Evolutionary conservation across 2,113 vertebrate species (phyloP).

Genomic region (Equus przewalskii): DNA sequence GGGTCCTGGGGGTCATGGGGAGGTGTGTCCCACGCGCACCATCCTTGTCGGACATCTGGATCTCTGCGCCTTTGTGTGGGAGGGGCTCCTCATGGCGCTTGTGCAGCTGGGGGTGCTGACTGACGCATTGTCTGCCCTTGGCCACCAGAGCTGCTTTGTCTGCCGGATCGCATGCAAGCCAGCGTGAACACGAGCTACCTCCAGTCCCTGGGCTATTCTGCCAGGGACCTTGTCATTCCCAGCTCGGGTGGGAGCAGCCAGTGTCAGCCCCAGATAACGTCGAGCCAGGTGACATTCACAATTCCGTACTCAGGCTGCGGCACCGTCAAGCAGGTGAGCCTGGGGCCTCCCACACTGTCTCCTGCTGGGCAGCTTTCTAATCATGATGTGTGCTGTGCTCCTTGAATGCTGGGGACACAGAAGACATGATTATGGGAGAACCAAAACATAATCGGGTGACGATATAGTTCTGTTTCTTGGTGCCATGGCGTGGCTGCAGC

Average conservation of each 20-base stretch:
- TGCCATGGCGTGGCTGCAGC: neutral
- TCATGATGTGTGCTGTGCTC: fast-evolving
- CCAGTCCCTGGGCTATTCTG: constrained; percentile 72
- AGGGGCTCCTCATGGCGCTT: neutral
- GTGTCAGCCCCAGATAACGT: constrained; percentile 77
- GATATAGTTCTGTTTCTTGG: neutral
- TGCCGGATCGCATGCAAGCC: constrained; percentile 83
- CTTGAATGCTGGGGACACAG: neutral
- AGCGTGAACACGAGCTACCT: constrained; percentile 83
- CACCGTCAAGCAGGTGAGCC: constrained; percentile 84
- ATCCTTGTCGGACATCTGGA: neutral
- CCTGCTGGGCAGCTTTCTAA: neutral
- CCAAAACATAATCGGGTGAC: neutral
- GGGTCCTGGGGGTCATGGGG: fast-evolving
- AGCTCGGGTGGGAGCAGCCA: neutral
- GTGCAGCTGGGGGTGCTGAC: neutral
- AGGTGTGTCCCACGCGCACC: fast-evolving
- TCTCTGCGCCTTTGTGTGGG: neutral
- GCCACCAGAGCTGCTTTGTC: constrained; percentile 80
- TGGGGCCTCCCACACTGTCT: fast-evolving
- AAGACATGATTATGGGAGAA: neutral
- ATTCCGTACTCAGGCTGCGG: constrained; percentile 84
- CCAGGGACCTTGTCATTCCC: constrained; percentile 71
- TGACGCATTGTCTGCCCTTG: neutral
- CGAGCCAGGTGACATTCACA: constrained; percentile 68